phyloP scores from a whole-genome alignment of 2,797 vertebrate genomes.

The Bradypodion ventrale region DNA sequence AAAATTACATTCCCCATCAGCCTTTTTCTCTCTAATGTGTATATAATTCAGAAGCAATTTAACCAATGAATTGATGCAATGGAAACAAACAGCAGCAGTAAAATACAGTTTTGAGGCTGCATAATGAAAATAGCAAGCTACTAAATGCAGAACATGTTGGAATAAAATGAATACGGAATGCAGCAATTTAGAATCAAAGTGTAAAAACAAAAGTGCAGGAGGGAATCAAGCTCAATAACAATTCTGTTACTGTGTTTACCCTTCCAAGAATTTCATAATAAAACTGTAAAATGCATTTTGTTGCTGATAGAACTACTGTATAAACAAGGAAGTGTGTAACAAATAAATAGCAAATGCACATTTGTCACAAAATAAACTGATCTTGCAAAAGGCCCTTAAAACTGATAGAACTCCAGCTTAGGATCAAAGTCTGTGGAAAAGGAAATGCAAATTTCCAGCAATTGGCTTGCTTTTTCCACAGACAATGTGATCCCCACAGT shows the following conservation, averaged over 20 bases:
- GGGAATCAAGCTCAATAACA: background rate
- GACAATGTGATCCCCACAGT: too few relatives aligned
- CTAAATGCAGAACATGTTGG: background rate
- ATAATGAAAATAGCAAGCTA: conserved; percentile 7
- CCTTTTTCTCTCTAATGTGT: conserved; percentile 28
- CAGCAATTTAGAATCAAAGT: background rate
- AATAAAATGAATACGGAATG: conserved; percentile 5
- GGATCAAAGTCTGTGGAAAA: background rate
- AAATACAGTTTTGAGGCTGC: conserved; percentile 22
- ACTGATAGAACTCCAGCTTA: background rate
- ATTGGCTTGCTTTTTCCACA: too few relatives aligned
- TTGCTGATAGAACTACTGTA: background rate
- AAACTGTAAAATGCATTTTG: background rate
- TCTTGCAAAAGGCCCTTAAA: background rate
- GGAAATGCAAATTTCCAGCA: too few relatives aligned
- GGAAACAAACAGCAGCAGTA: background rate
- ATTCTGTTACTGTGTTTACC: background rate
- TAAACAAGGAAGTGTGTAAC: background rate
- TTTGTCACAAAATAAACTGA: background rate
- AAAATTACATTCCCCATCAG: conserved; percentile 37
- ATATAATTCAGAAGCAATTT: conserved; percentile 41
- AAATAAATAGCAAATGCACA: background rate
- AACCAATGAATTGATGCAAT: conserved; percentile 47
- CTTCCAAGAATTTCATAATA: conserved; percentile 26
- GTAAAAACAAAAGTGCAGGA: background rate